Base-by-base conservation (phyloP, 2,888 invertebrate species). In the Hemicrepidius hirtus region DNA sequence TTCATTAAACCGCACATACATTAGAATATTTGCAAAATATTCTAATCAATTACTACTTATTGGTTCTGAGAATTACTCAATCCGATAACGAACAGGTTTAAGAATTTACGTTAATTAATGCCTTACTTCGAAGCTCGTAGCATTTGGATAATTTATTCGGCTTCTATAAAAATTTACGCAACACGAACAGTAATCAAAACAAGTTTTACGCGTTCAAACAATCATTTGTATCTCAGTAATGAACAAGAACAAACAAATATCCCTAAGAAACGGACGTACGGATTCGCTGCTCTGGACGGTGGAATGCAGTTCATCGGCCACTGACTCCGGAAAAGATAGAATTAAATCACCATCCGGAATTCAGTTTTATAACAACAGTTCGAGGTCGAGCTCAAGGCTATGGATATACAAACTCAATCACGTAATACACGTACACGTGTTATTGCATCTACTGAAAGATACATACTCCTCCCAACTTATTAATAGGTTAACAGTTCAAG, bases 271-370 rank as follows among this genome's bases (percentile, higher is more conserved):
- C 49, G 49, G 49, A 20, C 21, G 49, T 21, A 49, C 21, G 21
- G 20, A 49, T 49, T 21, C 20, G 12, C 21, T 21, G 21, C 18
- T 49, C 49, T 21, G 49, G 20, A 49, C 49, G n/a, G 49, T 21
- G 49, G 49, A 49, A 49, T 49, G 49, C 49, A 49, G 49, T 49
- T 49, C 49, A 49, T 49, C 49, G 49, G 49, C 49, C 49, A 49
- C 49, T 49, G 49, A 49, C 49, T 49, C 49, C 49, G 49, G 49
- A 49, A 49, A 49, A 49, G 49, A 21, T 49, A 49, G 49, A 49
- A 49, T 49, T 49, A 49, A 49, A 49, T 49, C 49, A 49, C 49
- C 49, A 49, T 49, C 49, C 49, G 49, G 49, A 49, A 21, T 49
- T 49, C 49, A 49, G 21, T 49, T 49, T 49, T 49, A 49, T 49